phyloP scores from a whole-genome alignment of 2,113 vertebrate genomes.

The Procavia capensis region DNA sequence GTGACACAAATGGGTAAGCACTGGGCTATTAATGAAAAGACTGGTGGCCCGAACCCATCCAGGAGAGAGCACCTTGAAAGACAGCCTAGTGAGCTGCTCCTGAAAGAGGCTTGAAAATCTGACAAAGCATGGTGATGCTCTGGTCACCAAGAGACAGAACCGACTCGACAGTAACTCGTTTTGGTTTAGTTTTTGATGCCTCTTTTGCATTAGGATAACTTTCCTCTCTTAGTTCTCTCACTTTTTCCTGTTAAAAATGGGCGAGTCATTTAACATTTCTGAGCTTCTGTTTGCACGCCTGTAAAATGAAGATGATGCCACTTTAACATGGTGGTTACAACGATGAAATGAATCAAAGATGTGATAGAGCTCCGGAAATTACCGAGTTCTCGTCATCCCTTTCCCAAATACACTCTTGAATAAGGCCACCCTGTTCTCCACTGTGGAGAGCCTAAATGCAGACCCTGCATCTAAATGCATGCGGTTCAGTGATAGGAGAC shows the following conservation, averaged over 20 bases:
- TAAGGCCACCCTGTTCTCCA: neutral
- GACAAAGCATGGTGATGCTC: no score
- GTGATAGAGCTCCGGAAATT: neutral
- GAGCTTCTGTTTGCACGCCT: neutral
- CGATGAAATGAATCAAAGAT: neutral
- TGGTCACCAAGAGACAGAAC: neutral
- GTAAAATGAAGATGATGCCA: neutral
- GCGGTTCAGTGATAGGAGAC: neutral
- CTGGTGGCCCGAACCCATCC: no score
- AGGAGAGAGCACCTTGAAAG: no score
- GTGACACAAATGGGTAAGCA: no score
- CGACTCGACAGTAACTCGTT: neutral
- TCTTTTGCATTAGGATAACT: neutral
- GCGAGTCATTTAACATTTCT: neutral
- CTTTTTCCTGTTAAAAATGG: neutral
- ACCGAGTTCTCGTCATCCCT: neutral
- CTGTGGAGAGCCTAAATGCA: neutral
- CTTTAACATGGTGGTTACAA: neutral
- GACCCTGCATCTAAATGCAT: neutral
- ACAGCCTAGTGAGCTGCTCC: no score
- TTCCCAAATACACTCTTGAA: neutral
- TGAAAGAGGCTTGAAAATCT: no score
- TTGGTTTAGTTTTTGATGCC: no score
- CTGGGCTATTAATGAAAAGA: no score
- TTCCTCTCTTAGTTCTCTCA: neutral